Base-by-base conservation (phyloP, 2,888 invertebrate species). In the Drosophila mayaguana region DNA sequence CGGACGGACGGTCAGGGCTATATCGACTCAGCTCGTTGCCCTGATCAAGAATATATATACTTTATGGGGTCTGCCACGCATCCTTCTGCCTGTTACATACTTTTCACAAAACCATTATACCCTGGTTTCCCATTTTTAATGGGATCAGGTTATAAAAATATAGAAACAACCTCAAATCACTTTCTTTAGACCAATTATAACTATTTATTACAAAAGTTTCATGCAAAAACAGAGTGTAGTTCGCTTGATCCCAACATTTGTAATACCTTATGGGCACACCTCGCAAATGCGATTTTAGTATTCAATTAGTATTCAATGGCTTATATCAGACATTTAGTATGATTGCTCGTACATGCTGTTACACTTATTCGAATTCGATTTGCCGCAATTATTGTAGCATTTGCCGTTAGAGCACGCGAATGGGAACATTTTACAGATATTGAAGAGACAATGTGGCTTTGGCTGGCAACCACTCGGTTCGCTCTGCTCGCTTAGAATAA, bases 371-470 rank as follows among this genome's bases (percentile, higher is more conserved):
- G 40, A 43, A 32, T 20, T 43, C 18, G 38, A 36, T 59, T 48
- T 48, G 28, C 18, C 11, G 7, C 48, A 59, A 38, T 48, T 48
- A 48, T 16, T 38, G 20, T 48, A 46, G 18, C 18, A 28, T 46
- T 59, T 36, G 18, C 43, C 20, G 43, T 20, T 43, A 43, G 20
- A 43, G 43, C 43, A 51, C 22, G 43, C 28, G 28, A 18, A 18
- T 66, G 65, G 53, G 45, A 53, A 64, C n/a, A 16, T 48, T 55
- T 36, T 45, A 22, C 42, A 14, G 34, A 9, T 18, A 51, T 25
- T 16, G 16, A 22, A 20, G 22, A 74, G 55, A 74, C 75, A 67
- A 36, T 72, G 72, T 16, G 28, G 65, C 43, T 72, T 54, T 32
- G 18, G 25, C 14, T 40, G 20, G 32, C 51, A 53, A 40, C 12